Conservation (phyloP, 2,888 invertebrate genomes). For the Asteroscopus sphinx region DNA sequence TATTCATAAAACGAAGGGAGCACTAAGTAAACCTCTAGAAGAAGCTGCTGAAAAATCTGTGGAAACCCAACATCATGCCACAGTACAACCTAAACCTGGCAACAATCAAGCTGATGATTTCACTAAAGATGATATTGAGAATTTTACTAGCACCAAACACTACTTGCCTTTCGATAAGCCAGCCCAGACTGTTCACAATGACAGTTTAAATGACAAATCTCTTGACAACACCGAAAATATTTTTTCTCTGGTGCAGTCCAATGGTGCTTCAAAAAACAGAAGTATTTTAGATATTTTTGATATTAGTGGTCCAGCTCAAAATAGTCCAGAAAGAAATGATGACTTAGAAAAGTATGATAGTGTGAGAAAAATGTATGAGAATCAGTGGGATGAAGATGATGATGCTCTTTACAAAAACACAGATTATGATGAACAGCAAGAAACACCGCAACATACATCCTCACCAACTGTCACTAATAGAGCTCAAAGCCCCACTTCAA, state of each 20-base stretch:
- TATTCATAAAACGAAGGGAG: slow-evolving; percentile 23
- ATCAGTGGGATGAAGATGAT: slow-evolving; percentile 85
- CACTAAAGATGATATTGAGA: slow-evolving; percentile 68
- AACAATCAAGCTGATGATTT: slow-evolving; percentile 62
- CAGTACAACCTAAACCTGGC: slow-evolving; percentile 14
- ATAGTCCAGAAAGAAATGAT: slow-evolving; percentile 68
- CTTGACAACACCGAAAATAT: slow-evolving; percentile 68
- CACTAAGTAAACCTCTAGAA: slow-evolving; percentile 23
- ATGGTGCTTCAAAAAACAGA: slow-evolving; percentile 72
- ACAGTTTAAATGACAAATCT: slow-evolving; percentile 29
- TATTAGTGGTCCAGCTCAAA: slow-evolving; percentile 58
- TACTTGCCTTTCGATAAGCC: slow-evolving; percentile 72
- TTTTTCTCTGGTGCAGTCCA: slow-evolving; percentile 80
- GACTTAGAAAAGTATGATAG: slow-evolving; percentile 70
- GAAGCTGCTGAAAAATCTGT: slow-evolving; percentile 22
- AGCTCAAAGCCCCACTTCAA: slow-evolving; percentile 68
- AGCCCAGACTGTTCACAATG: slow-evolving; percentile 23
- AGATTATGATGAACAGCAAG: slow-evolving; percentile 57
- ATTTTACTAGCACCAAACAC: slow-evolving; percentile 56
- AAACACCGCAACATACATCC: neutral
- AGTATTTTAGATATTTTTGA: slow-evolving; percentile 86
- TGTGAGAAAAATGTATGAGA: slow-evolving; percentile 72
- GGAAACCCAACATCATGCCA: slow-evolving; percentile 16
- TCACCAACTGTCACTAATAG: slow-evolving; percentile 49
- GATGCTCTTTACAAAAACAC: slow-evolving; percentile 82